Percentiles rank a stretch among this genome's conserved stretches.
phyloP scores from a whole-genome alignment of 2,113 vertebrate species.

The Oplegnathus fasciatus region DNA sequence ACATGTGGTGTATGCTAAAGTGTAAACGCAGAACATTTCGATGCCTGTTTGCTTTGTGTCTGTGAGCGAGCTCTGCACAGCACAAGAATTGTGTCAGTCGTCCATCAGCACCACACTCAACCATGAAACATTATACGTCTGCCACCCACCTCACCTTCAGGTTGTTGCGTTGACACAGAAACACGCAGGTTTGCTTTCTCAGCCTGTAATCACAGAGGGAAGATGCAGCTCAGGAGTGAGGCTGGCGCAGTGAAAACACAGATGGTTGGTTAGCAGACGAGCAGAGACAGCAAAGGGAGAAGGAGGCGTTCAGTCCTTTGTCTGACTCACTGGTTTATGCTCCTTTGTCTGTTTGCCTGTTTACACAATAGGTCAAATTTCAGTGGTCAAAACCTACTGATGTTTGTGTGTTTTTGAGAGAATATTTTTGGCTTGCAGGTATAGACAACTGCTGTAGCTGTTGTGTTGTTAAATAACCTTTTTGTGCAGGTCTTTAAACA shows the following conservation, averaged over 20 bases:
- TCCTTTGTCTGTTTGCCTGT: slow-evolving; percentile 54
- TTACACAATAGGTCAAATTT: slow-evolving; percentile 43
- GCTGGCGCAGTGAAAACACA: slow-evolving; percentile 7
- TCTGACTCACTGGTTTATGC: slow-evolving; percentile 32
- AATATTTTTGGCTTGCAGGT: background rate
- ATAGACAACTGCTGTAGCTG: background rate
- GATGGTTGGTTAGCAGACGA: slow-evolving; percentile 18
- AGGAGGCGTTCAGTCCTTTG: slow-evolving; percentile 40
- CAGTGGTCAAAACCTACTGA: background rate
- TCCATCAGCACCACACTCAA: background rate
- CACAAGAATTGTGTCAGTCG: background rate
- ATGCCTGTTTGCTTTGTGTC: background rate
- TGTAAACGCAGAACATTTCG: background rate
- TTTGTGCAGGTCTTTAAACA: background rate
- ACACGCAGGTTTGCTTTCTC: background rate
- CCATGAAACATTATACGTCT: background rate
- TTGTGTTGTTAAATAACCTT: background rate
- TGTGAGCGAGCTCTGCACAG: background rate
- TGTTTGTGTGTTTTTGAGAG: background rate
- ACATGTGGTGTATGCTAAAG: background rate
- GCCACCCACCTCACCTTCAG: background rate
- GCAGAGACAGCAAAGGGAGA: background rate
- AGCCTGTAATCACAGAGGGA: background rate
- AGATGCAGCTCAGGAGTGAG: background rate
- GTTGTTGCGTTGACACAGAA: background rate